phyloP scores from a whole-genome alignment of 2,888 invertebrate genomes.

The Geotrupes spiniger region DNA sequence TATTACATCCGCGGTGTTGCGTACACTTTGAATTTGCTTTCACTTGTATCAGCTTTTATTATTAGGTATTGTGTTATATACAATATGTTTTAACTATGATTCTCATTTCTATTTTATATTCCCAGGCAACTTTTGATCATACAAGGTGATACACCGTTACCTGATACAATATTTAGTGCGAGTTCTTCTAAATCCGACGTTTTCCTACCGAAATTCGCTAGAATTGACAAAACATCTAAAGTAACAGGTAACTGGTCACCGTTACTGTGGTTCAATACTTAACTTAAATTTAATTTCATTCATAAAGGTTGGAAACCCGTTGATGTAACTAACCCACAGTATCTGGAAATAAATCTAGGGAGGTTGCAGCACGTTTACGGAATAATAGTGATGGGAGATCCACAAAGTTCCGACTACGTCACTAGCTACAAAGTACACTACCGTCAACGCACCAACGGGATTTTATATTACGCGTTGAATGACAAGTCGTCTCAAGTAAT shows the following conservation, averaged over 20 bases:
- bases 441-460: constrained; percentile 60
- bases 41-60: no score
- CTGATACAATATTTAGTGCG: constrained; percentile 58
- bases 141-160: constrained; percentile 52
- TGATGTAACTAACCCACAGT: constrained; percentile 60
- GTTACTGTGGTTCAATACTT: no score
- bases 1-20: no score
- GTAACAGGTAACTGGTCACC: no score
- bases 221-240: no score
- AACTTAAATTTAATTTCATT: neutral
- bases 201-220: constrained; percentile 57
- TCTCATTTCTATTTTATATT: no score
- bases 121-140: constrained; percentile 48
- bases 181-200: constrained; percentile 54
- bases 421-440: constrained; percentile 73
- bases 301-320: constrained; percentile 68
- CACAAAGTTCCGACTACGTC: constrained; percentile 67
- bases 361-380: constrained; percentile 70
- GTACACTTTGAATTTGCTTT: no score
- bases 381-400: constrained; percentile 68
- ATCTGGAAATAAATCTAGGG: constrained; percentile 62
- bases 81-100: no score
- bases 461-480: constrained; percentile 22
- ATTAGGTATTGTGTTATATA: no score
- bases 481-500: constrained; percentile 53